phyloP scores from a whole-genome alignment of 2,797 vertebrate species.

The Babyrousa celebensis region DNA sequence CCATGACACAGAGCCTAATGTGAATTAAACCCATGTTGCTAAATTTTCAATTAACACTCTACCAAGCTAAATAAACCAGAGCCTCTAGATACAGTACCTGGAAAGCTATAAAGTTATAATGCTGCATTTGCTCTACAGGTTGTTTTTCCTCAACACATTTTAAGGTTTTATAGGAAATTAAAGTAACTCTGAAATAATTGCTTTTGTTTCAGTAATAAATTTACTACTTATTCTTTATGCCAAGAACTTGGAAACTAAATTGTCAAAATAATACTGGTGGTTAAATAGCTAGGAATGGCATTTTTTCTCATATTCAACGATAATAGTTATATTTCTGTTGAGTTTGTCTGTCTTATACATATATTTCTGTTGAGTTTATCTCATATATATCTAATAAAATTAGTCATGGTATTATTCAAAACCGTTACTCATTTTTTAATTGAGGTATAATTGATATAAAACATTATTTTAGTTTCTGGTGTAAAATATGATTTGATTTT shows the following conservation, averaged over 20 bases:
- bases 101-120: conserved; percentile 7
- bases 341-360: not conserved
- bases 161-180: conserved; percentile 40
- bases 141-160: not conserved
- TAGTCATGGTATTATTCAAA: not conserved
- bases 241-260: not conserved
- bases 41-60: conserved; percentile 23
- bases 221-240: conserved; percentile 8
- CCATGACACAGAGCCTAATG: not conserved
- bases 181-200: conserved; percentile 54
- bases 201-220: conserved; percentile 68
- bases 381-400: not conserved
- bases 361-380: not conserved
- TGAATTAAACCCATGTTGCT: not conserved
- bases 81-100: not conserved
- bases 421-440: not conserved
- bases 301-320: not conserved
- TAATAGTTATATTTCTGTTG: conserved; percentile 3
- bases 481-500: not conserved
- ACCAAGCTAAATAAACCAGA: conserved; percentile 30
- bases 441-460: not conserved
- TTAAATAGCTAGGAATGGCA: not conserved
- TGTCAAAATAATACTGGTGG: conserved; percentile 11
- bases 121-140: not conserved
- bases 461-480: not conserved